Evolutionary conservation across 2,113 vertebrate genomes (phyloP).

Genomic region (Conger conger): DNA sequence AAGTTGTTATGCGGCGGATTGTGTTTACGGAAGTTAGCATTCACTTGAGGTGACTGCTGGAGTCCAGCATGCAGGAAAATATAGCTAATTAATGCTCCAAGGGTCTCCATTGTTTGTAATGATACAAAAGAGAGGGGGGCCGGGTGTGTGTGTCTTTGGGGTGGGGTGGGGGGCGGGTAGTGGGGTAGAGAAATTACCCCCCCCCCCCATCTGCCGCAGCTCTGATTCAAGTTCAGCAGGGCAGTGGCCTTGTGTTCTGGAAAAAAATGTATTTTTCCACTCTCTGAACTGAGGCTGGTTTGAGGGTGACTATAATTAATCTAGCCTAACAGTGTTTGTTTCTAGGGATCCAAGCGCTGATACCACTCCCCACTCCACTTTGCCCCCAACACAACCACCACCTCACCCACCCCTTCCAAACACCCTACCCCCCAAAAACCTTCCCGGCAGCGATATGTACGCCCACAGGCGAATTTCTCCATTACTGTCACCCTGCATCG

Average conservation of each 20-base stretch:
- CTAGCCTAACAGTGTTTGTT: constrained; percentile 81
- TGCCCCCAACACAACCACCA: constrained; percentile 17
- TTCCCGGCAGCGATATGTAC: constrained; percentile 54
- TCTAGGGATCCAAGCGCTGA: constrained; percentile 63
- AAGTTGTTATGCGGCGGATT: constrained; percentile 61
- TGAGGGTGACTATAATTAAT: constrained; percentile 78
- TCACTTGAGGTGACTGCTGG: constrained; percentile 57
- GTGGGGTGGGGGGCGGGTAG: constrained; percentile 29
- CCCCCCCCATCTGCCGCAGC: constrained; percentile 58
- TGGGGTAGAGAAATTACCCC: constrained; percentile 47
- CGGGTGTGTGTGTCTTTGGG: background rate
- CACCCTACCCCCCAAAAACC: background rate
- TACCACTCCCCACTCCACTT: background rate
- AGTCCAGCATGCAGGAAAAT: constrained; percentile 75
- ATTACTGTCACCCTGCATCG: constrained; percentile 92
- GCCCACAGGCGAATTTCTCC: constrained; percentile 88
- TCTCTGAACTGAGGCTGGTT: constrained; percentile 68
- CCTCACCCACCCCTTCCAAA: constrained; percentile 46
- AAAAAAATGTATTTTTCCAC: constrained; percentile 73
- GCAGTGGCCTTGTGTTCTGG: constrained; percentile 74
- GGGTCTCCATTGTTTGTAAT: constrained; percentile 82
- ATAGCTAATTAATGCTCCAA: constrained; percentile 90
- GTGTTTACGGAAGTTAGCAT: constrained; percentile 63
- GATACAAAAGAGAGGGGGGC: constrained; percentile 74
- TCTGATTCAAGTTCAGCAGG: constrained; percentile 66